Evolutionary conservation across 2,113 vertebrate species (phyloP).

Genomic region (Deroptyus accipitrinus): DNA sequence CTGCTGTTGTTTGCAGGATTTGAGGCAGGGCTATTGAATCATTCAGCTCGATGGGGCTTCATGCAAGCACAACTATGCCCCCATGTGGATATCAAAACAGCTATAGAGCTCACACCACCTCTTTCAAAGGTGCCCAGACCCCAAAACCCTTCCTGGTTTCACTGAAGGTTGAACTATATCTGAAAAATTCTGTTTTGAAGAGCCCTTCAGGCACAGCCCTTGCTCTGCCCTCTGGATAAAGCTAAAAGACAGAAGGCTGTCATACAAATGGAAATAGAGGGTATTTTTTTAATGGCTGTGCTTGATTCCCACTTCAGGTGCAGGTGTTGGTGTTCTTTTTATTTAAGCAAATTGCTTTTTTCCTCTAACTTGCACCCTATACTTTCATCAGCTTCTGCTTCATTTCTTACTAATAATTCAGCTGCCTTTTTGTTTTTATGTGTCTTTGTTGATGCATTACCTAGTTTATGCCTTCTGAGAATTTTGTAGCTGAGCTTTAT

Average conservation of each 20-base stretch:
- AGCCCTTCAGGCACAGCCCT: background rate
- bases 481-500: conserved; percentile 31
- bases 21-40: background rate
- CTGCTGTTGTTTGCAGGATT: background rate
- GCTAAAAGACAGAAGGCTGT: background rate
- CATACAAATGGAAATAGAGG: background rate
- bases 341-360: conserved; percentile 14
- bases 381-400: conserved; percentile 3
- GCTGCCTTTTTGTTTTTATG: conserved; percentile 22
- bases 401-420: conserved; percentile 41
- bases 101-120: background rate
- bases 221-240: background rate
- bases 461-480: conserved; percentile 37
- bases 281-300: background rate
- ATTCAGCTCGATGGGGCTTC: background rate
- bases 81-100: conserved; percentile 29
- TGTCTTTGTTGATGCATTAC: conserved; percentile 43
- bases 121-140: background rate
- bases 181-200: background rate
- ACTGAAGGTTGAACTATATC: background rate
- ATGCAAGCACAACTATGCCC: conserved; percentile 55
- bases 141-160: background rate
- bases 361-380: background rate
- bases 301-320: background rate
- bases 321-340: background rate